A percentile compares a stretch with the other conserved stretches of the same genome.
Evolutionary conservation across 2,888 invertebrate genomes (phyloP).

Genomic region (Onthophagus sagittarius): DNA sequence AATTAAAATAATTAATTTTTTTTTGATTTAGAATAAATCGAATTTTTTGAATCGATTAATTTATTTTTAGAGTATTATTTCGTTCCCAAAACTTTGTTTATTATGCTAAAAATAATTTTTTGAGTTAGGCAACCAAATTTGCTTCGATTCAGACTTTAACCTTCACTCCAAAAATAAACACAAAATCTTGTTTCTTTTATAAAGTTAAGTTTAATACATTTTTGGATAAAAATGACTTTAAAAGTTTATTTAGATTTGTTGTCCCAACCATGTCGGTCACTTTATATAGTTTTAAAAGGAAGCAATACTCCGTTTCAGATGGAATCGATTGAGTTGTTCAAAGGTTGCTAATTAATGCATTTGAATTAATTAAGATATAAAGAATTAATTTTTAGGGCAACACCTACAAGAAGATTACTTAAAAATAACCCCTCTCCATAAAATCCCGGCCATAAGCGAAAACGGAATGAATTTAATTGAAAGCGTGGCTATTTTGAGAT

Average conservation of each 20-base stretch:
- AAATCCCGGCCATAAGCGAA: conserved; percentile 57
- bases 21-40: no score
- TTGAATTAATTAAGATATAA: no score
- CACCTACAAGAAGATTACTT: conserved; percentile 50
- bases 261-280: conserved; percentile 72
- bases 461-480: conserved; percentile 55
- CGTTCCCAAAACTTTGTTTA: no score
- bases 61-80: no score
- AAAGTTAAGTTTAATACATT: not conserved
- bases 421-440: conserved; percentile 52
- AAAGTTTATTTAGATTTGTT: conserved; percentile 68
- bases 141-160: no score
- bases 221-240: conserved; percentile 43
- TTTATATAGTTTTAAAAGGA: conserved; percentile 65
- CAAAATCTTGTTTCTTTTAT: no score
- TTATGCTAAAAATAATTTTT: no score
- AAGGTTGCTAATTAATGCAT: conserved; percentile 48
- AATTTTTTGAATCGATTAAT: no score
- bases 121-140: no score
- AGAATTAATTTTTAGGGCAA: conserved; percentile 43
- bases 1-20: no score
- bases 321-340: conserved; percentile 57
- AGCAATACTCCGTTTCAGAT: conserved; percentile 61
- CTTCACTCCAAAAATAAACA: no score
- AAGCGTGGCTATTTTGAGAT: conserved; percentile 69